Evolutionary conservation across 2,888 invertebrate genomes (phyloP).

Genomic region (Chalcis sispes): DNA sequence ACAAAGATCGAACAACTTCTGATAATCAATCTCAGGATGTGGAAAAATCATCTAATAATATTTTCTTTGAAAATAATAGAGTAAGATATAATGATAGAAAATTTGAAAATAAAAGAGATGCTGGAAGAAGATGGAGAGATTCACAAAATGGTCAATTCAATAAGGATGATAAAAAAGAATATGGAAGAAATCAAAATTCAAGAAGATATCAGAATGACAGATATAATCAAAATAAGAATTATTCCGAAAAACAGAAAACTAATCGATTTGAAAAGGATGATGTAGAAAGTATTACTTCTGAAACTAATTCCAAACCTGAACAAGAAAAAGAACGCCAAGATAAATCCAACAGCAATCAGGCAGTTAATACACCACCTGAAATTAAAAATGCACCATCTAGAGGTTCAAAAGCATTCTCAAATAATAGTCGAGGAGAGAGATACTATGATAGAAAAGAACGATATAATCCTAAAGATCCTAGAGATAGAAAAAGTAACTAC

Average conservation of each 20-base stretch:
- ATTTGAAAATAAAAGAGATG: slow-evolving; percentile 59
- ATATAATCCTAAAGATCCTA: slow-evolving; percentile 57
- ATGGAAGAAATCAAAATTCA: slow-evolving; percentile 59
- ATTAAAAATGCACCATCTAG: slow-evolving; percentile 36
- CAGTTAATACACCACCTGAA: slow-evolving; percentile 51
- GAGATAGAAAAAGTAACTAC: slow-evolving; percentile 63
- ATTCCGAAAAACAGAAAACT: slow-evolving; percentile 37
- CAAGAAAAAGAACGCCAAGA: slow-evolving; percentile 48
- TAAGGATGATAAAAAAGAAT: slow-evolving; percentile 57
- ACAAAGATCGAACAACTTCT: slow-evolving; percentile 44
- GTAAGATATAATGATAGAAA: slow-evolving; percentile 58
- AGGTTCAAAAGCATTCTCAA: slow-evolving; percentile 55
- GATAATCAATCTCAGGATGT: slow-evolving; percentile 40
- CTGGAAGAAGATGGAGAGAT: slow-evolving; percentile 57
- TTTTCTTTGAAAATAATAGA: slow-evolving; percentile 57
- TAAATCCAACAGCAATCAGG: slow-evolving; percentile 42
- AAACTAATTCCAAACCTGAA: slow-evolving; percentile 35
- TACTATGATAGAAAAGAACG: slow-evolving; percentile 57
- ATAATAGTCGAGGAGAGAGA: slow-evolving; percentile 54
- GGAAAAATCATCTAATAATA: slow-evolving; percentile 36
- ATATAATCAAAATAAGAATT: slow-evolving; percentile 59
- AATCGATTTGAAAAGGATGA: slow-evolving; percentile 43
- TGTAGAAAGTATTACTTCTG: slow-evolving; percentile 25
- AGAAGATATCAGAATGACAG: slow-evolving; percentile 65
- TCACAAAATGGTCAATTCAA: slow-evolving; percentile 57